Conservation (phyloP, 2,888 invertebrate genomes). For the Mechanitis mazaeus region DNA sequence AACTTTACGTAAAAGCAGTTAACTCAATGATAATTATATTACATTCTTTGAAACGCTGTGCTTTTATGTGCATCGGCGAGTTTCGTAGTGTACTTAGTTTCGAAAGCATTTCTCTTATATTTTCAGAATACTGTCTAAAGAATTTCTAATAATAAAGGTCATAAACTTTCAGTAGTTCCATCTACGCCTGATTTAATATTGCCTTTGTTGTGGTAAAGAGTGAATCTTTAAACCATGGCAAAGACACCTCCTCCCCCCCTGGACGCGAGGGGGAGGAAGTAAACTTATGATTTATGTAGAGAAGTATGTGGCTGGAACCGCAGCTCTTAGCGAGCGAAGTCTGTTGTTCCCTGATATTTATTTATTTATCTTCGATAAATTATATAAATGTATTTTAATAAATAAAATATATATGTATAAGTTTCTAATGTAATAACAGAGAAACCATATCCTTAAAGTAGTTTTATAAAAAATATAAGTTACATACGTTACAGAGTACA, state of each 20-base stretch:
- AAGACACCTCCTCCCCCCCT: conserved; percentile 65
- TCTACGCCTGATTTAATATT: conserved; percentile 68
- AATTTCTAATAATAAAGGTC: conserved; percentile 9
- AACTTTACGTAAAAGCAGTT: conserved; percentile 13
- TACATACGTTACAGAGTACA: too few relatives aligned
- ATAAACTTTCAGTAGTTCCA: conserved; percentile 42
- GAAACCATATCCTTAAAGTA: too few relatives aligned
- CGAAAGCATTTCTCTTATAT: background rate
- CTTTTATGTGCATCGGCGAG: conserved; percentile 2
- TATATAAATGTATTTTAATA: too few relatives aligned
- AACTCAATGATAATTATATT: background rate
- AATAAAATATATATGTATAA: too few relatives aligned
- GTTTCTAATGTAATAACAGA: too few relatives aligned
- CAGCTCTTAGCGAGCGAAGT: conserved; percentile 49
- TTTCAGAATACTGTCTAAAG: background rate
- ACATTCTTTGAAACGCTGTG: too few relatives aligned
- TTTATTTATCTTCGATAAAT: too few relatives aligned
- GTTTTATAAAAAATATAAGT: too few relatives aligned
- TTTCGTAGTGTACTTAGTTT: background rate
- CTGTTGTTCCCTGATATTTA: conserved; percentile 37
- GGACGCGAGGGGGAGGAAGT: conserved; percentile 69
- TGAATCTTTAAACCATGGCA: conserved; percentile 68
- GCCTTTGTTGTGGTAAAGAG: conserved; percentile 64
- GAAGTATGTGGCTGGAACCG: conserved; percentile 64
- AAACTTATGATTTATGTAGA: conserved; percentile 75